These are phyloP conservation scores for Lasiommata megera DNA, from an alignment of 2,888 invertebrate genomes.

Conservation along the genomic window DNA sequence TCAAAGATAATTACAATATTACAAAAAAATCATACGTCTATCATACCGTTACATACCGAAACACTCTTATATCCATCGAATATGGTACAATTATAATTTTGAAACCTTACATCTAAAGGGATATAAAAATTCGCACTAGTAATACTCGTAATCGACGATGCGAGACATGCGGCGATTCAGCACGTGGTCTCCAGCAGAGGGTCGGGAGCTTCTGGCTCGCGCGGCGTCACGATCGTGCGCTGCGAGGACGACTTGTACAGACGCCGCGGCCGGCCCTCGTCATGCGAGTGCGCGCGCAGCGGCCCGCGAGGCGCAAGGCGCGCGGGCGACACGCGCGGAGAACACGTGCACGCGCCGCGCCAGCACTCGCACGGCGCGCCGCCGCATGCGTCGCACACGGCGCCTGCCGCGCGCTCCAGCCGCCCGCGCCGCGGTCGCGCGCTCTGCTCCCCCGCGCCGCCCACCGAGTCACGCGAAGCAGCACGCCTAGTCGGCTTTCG, in stretches of 20 bases:
- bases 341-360: constrained; percentile 37
- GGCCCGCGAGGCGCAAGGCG: constrained; percentile 37
- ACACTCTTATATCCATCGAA: constrained; percentile 47
- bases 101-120: constrained; percentile 72
- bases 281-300: constrained; percentile 51
- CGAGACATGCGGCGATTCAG: constrained; percentile 36
- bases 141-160: constrained; percentile 63
- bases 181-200: constrained; percentile 73
- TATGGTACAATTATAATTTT: constrained; percentile 74
- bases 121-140: constrained; percentile 77
- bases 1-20: constrained; percentile 59
- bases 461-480: constrained; percentile 38
- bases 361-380: constrained; percentile 52
- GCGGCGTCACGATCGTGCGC: constrained; percentile 41
- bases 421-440: constrained; percentile 46
- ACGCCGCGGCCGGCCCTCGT: constrained; percentile 54
- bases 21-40: constrained; percentile 51
- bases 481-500: constrained; percentile 32
- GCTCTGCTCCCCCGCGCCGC: constrained; percentile 30
- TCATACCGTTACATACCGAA: constrained; percentile 50
- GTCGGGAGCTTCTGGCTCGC: constrained; percentile 44
- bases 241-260: constrained; percentile 58
- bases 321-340: constrained; percentile 39
- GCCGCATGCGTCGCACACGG: constrained; percentile 56
- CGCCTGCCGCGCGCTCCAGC: constrained; percentile 50